These are phyloP conservation scores for Clytia hemisphaerica DNA, from an alignment of 30 jellyfish, hydroid and myxozoan genomes.

Conservation along the genomic window DNA sequence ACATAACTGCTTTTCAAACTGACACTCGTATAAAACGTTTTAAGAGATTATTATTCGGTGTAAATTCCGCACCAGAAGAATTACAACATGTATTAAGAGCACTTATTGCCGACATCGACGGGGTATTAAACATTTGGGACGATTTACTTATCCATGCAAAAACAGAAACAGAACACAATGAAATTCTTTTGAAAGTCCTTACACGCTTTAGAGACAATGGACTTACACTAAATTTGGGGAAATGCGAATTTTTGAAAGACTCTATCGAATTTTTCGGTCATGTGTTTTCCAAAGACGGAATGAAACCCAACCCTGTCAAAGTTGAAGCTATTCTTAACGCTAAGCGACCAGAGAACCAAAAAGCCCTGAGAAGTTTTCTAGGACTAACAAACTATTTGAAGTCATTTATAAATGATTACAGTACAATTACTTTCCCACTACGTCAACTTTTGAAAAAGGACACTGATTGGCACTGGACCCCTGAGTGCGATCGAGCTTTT, in stretches of 20 bases:
- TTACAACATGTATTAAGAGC: not conserved
- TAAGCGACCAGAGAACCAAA: not conserved
- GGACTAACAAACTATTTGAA: not conserved
- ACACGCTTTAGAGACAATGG: not conserved
- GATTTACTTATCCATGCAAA: not conserved
- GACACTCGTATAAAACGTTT: conserved; percentile 4
- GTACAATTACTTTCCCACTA: conserved; percentile 7
- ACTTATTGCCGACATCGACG: not conserved
- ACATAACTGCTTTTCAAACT: not conserved
- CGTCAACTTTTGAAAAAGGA: conserved; percentile 14
- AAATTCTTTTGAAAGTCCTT: not conserved
- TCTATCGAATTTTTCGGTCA: conserved; percentile 30
- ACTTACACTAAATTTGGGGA: not conserved
- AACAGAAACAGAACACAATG: conserved; percentile 12
- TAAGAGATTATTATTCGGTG: not conserved
- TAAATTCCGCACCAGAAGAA: conserved; percentile 4
- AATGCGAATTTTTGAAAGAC: conserved; percentile 3
- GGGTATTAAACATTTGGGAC: not conserved
- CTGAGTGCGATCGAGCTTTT: conserved; percentile 4
- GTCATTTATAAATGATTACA: conserved; percentile 13
- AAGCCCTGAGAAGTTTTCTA: not conserved
- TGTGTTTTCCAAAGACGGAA: conserved; percentile 23
- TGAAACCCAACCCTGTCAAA: conserved; percentile 36
- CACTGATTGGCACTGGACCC: conserved; percentile 10
- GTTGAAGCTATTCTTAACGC: not conserved